Base-by-base conservation (phyloP, 2,113 vertebrate genomes). In the Crotalus tigris region DNA sequence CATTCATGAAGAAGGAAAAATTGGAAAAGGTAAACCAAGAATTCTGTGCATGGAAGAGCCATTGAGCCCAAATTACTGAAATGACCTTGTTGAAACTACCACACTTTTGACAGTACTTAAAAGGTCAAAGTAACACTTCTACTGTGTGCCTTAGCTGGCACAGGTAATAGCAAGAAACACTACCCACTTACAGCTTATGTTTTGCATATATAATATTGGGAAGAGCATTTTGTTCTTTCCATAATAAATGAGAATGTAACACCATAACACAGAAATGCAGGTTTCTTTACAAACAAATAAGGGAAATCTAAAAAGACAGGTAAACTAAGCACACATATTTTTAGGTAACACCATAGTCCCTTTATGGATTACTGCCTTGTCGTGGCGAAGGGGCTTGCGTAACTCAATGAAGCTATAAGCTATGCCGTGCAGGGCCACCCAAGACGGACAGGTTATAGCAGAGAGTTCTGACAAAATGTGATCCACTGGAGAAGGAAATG, bases 201-300 rank as follows among this genome's bases (percentile, higher is more conserved):
- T 91, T 91, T 55, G 88, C 69, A 75, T 92, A 87, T 57, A n/a
- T 11, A 64, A 64, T 64, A 88, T 91, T 85, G 26, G 33, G 58
- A 55, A 91, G 91, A 96, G 57, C 95, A 95, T 55, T 7, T 0
- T 23, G 95, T 95, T 94, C 95, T 96, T 96, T 94, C 86, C 95
- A 96, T 95, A 95, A 94, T 15, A 19, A 92, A 95, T 53, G 93
- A 97, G 95, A 95, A 97, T 96, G 81, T 90, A 55, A 93, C 91
- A 88, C 75, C 26, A 51, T 75, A 87, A 91, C 90, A 3, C 0
- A 91, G 92, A 91, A 8, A 0, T 94, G 75, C 86, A 29, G 39
- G 64, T 55, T 44, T 8, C 89, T 96, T 93, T 93, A 61, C 49
- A 93, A 85, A 96, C 94, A 92, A 93, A 95, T 95, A 88, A 94